phyloP scores from a whole-genome alignment of 2,797 vertebrate genomes.

The Amazona ochrocephala region DNA sequence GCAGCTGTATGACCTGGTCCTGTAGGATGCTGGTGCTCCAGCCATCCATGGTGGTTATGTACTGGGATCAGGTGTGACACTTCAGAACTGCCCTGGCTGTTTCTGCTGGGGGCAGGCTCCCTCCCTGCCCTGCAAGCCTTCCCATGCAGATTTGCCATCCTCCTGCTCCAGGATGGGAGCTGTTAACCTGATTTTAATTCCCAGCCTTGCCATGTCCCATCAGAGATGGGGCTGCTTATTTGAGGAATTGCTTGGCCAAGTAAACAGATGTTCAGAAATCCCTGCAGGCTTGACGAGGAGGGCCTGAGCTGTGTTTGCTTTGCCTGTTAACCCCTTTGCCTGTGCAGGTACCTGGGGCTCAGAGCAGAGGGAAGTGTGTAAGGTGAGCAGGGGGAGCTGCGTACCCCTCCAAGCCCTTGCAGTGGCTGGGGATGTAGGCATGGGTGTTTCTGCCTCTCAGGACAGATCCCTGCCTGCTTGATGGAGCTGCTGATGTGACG shows the following conservation, averaged over 20 bases:
- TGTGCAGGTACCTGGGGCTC: neutral
- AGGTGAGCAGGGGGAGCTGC: neutral
- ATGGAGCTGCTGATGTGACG: neutral
- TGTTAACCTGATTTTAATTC: neutral
- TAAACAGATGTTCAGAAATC: conserved; percentile 37
- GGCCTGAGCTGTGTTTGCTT: neutral
- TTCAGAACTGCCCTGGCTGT: neutral
- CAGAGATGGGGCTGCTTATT: conserved; percentile 1
- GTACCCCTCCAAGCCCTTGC: no score
- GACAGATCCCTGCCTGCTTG: neutral
- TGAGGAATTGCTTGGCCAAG: conserved; percentile 38
- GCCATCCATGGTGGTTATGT: accelerated
- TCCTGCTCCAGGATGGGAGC: neutral
- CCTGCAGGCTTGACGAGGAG: neutral
- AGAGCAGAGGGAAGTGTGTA: accelerated
- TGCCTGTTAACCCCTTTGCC: neutral
- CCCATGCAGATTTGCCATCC: neutral
- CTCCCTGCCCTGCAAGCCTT: neutral
- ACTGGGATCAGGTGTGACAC: neutral
- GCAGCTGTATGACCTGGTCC: neutral
- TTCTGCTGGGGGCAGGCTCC: neutral
- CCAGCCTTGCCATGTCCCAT: neutral
- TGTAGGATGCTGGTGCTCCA: neutral
- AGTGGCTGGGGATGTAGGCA: neutral
- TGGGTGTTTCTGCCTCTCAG: neutral